phyloP scores from a whole-genome alignment of 53 echinoderm and acorn worm species.

The Stichopus horrens region DNA sequence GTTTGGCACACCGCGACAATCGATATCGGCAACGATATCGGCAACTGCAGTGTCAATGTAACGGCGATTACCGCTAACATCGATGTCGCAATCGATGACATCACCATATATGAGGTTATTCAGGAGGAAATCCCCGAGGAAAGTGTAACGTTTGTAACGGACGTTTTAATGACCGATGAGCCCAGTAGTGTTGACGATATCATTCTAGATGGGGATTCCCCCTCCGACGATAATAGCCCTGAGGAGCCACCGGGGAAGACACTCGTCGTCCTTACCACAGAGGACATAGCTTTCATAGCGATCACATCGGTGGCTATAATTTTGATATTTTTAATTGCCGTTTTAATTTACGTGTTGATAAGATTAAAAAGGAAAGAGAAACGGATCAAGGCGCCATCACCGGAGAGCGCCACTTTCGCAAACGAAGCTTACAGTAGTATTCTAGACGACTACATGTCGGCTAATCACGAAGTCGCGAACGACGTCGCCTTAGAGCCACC shows the following conservation, averaged over 20 bases:
- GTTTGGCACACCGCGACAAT: constrained; percentile 25
- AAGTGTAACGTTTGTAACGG: constrained; percentile 24
- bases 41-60: constrained; percentile 4
- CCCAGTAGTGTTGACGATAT: background rate
- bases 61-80: constrained; percentile 1
- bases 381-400: background rate
- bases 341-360: constrained; percentile 34
- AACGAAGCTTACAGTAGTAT: constrained; percentile 27
- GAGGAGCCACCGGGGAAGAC: background rate
- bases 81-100: constrained; percentile 30
- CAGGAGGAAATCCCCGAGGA: background rate
- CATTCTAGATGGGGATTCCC: background rate
- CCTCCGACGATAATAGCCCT: background rate
- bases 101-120: constrained; percentile 26
- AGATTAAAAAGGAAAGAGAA: constrained; percentile 26
- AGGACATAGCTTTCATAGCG: constrained; percentile 28
- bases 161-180: constrained; percentile 10
- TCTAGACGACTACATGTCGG: constrained; percentile 20
- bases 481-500: constrained; percentile 29
- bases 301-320: constrained; percentile 33
- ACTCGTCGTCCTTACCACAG: background rate
- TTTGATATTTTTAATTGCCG: constrained; percentile 15
- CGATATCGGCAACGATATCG: constrained; percentile 17
- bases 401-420: constrained; percentile 6
- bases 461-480: background rate